A percentile compares a stretch with the other conserved stretches of the same genome.
These are phyloP conservation scores for Lepidochrysops patricia DNA, from an alignment of 2,888 invertebrate genomes.

Conservation along the genomic window DNA sequence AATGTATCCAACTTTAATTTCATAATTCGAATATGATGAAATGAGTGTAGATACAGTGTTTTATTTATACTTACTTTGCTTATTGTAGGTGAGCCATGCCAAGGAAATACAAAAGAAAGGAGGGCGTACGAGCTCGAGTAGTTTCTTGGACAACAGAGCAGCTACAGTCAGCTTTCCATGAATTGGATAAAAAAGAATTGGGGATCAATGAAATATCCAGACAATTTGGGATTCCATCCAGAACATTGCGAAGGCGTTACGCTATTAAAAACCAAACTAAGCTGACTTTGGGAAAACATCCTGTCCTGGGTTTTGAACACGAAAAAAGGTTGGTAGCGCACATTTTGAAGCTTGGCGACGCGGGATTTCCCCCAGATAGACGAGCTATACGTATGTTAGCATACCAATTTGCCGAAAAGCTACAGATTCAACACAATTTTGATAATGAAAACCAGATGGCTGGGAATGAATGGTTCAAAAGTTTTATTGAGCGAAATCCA, in stretches of 20 bases:
- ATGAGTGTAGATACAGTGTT: too few relatives aligned
- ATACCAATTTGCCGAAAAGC: conserved; percentile 30
- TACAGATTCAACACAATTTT: conserved; percentile 28
- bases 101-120: neutral
- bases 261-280: neutral
- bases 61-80: too few relatives aligned
- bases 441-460: conserved; percentile 27
- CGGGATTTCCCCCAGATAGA: conserved; percentile 27
- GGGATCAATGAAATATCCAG: conserved; percentile 1
- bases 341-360: conserved; percentile 24
- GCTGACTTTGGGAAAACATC: neutral
- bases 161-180: too few relatives aligned
- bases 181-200: conserved; percentile 19
- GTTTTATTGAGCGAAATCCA: conserved; percentile 16
- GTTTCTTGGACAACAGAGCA: neutral
- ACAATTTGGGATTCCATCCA: neutral
- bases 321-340: conserved; percentile 26
- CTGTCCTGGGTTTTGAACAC: conserved; percentile 19
- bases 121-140: neutral
- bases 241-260: conserved; percentile 9
- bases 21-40: too few relatives aligned
- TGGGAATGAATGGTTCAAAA: conserved; percentile 28
- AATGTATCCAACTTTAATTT: too few relatives aligned
- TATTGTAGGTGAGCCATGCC: neutral
- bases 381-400: conserved; percentile 25